Conservation (phyloP, 2,888 invertebrate genomes). For the Erannis defoliaria region DNA sequence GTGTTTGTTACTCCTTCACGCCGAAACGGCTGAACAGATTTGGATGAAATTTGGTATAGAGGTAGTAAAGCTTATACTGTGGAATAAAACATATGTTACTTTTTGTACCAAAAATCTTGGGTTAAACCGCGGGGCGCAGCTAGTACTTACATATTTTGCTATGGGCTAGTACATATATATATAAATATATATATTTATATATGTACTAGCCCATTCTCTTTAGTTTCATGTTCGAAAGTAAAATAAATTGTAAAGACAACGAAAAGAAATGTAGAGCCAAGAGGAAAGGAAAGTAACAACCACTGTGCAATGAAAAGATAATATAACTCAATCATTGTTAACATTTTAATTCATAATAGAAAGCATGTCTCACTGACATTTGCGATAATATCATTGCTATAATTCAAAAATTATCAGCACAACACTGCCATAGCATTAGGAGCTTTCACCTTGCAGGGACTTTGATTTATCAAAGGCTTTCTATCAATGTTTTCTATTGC, state of each 20-base stretch:
- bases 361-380: slow-evolving; percentile 36
- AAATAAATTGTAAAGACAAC: slow-evolving; percentile 21
- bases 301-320: slow-evolving; percentile 16
- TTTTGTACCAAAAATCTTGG: too few species aligned
- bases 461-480: slow-evolving; percentile 38
- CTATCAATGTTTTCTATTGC: slow-evolving; percentile 31
- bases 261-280: slow-evolving; percentile 23
- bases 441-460: slow-evolving; percentile 42
- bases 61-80: too few species aligned
- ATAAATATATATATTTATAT: too few species aligned
- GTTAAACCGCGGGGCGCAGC: too few species aligned
- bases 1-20: too few species aligned
- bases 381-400: slow-evolving; percentile 43
- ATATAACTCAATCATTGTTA: slow-evolving; percentile 40
- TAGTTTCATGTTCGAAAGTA: slow-evolving; percentile 18
- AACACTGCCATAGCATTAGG: slow-evolving; percentile 35
- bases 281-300: slow-evolving; percentile 22
- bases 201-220: slow-evolving; percentile 1
- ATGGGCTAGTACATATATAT: too few species aligned
- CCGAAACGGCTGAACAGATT: too few species aligned
- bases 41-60: too few species aligned
- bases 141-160: too few species aligned
- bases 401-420: slow-evolving; percentile 37
- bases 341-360: slow-evolving; percentile 39
- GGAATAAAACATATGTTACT: too few species aligned